A percentile compares a stretch with the other conserved stretches of the same genome.
Conservation (phyloP, 2,797 vertebrate species). For the Peromyscus eremicus region DNA sequence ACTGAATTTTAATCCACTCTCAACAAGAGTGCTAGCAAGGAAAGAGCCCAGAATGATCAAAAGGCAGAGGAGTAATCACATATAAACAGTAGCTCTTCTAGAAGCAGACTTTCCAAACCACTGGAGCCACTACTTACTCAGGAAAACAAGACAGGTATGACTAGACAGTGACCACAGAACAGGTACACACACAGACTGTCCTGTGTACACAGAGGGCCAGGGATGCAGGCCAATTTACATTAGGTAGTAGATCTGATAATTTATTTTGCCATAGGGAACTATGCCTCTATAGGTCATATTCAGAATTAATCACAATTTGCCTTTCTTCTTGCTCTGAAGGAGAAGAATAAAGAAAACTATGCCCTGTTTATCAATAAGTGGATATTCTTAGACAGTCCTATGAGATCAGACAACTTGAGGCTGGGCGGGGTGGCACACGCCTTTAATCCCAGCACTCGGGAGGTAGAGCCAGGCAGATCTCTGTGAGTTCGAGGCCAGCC, state of each 20-base stretch:
- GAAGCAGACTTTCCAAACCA: conserved; percentile 67
- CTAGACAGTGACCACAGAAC: conserved; percentile 1
- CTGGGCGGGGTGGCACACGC: too few species aligned
- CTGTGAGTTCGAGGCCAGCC: too few species aligned
- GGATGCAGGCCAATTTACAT: conserved; percentile 3
- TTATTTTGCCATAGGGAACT: not conserved
- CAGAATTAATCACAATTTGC: not conserved
- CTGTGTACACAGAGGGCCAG: conserved; percentile 10
- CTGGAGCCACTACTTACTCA: conserved; percentile 55
- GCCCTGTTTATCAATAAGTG: not conserved
- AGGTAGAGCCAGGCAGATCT: too few species aligned
- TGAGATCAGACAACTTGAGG: not conserved
- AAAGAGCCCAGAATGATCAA: not conserved
- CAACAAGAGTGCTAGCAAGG: not conserved
- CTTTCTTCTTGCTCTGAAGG: not conserved
- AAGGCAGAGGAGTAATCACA: conserved; percentile 20
- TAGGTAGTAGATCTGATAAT: conserved; percentile 6
- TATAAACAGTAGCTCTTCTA: conserved; percentile 34
- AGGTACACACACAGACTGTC: not conserved
- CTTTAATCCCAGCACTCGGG: too few species aligned
- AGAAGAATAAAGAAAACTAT: not conserved
- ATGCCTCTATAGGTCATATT: not conserved
- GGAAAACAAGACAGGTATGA: conserved; percentile 24
- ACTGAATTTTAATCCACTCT: not conserved
- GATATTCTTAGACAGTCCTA: not conserved